phyloP scores from a whole-genome alignment of 2,888 invertebrate species.

The Amaurobius ferox region DNA sequence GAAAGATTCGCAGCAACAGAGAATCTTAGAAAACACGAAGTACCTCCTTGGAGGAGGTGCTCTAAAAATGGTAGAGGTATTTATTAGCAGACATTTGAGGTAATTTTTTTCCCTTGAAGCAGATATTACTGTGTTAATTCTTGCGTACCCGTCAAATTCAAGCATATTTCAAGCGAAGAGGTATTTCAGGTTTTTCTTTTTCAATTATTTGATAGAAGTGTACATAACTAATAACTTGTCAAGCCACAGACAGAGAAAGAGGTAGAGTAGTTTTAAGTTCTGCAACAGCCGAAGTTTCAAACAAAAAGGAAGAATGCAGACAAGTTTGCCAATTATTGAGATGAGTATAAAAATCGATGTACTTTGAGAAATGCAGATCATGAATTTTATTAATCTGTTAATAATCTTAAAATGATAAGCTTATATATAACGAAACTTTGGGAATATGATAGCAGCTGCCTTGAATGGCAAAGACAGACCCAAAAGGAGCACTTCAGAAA shows the following conservation, averaged over 20 bases:
- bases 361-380: too few species aligned
- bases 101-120: neutral
- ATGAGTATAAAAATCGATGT: too few species aligned
- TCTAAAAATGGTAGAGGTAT: neutral
- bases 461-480: too few species aligned
- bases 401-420: too few species aligned
- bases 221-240: conserved; percentile 50
- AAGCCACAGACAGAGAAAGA: conserved; percentile 48
- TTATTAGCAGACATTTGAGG: neutral
- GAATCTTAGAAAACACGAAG: neutral
- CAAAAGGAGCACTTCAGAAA: too few species aligned
- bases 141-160: conserved; percentile 27
- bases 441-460: too few species aligned
- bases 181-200: conserved; percentile 51
- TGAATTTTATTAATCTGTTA: too few species aligned
- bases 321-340: too few species aligned
- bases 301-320: too few species aligned
- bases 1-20: conserved; percentile 20
- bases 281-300: conserved; percentile 15
- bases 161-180: conserved; percentile 46
- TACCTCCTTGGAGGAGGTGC: neutral
- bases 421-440: too few species aligned
- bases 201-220: conserved; percentile 37
- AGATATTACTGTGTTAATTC: neutral
- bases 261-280: conserved; percentile 64